phyloP scores from a whole-genome alignment of 2,797 vertebrate species.

The Callimico goeldii region DNA sequence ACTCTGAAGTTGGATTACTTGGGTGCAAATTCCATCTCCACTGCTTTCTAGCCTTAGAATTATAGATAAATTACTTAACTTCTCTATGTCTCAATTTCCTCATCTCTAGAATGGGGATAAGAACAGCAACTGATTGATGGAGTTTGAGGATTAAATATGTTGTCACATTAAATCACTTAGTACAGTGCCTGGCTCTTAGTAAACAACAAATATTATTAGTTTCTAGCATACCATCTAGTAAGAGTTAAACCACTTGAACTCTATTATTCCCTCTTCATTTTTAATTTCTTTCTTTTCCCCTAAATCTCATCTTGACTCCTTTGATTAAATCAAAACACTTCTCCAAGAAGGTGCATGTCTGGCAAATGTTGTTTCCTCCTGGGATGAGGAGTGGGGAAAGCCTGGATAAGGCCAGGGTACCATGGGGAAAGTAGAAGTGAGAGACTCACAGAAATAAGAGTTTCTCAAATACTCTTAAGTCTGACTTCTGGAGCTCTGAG shows the following conservation, averaged over 20 bases:
- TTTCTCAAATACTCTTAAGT: neutral
- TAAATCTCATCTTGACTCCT: neutral
- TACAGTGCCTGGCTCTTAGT: neutral
- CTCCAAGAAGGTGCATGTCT: neutral
- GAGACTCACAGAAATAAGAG: neutral
- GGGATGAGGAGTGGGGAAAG: neutral
- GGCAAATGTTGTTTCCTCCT: neutral
- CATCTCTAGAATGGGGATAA: neutral
- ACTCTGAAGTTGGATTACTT: conserved; percentile 1
- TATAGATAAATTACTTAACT: conserved; percentile 1
- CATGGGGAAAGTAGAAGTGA: neutral
- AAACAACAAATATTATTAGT: neutral
- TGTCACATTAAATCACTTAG: conserved; percentile 17
- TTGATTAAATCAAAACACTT: conserved; percentile 9
- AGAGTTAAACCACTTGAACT: neutral
- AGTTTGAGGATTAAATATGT: conserved; percentile 4
- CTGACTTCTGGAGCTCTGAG: neutral
- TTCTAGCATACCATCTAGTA: neutral
- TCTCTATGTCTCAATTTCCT: neutral
- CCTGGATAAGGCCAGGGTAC: neutral
- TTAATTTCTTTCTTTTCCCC: neutral
- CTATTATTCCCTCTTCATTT: neutral
- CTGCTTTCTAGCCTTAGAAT: conserved; percentile 4
- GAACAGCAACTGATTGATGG: neutral
- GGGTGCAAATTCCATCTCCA: neutral